Conservation (phyloP, 2,888 invertebrate species). For the Taenaris catops region DNA sequence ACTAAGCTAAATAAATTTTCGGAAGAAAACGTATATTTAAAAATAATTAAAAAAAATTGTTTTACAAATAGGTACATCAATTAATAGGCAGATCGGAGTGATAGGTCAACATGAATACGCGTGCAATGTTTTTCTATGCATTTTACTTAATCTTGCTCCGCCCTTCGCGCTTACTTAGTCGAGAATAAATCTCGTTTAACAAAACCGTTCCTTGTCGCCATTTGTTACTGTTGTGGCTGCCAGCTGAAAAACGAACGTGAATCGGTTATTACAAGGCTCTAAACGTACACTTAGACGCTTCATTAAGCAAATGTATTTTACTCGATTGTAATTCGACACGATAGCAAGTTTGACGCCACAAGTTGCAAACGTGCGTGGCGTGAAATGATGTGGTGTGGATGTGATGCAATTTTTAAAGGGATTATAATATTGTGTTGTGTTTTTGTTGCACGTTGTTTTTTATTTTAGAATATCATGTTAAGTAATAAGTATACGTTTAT, state of each 20-base stretch:
- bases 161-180: slow-evolving; percentile 52
- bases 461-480: no score
- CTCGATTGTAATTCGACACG: slow-evolving; percentile 63
- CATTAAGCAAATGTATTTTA: slow-evolving; percentile 66
- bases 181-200: slow-evolving; percentile 44
- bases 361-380: slow-evolving; percentile 39
- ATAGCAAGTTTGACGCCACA: slow-evolving; percentile 42
- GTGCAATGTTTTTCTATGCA: slow-evolving; percentile 34
- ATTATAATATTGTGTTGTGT: no score
- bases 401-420: slow-evolving; percentile 11
- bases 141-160: slow-evolving; percentile 40
- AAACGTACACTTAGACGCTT: slow-evolving; percentile 58
- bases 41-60: no score
- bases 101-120: slow-evolving; percentile 48
- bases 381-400: slow-evolving; percentile 42
- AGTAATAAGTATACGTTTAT: no score
- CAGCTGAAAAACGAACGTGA: slow-evolving; percentile 65
- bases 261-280: slow-evolving; percentile 62
- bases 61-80: no score
- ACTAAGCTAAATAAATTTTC: no score
- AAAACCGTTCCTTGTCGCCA: slow-evolving; percentile 43
- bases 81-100: slow-evolving; percentile 43
- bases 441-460: no score
- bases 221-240: slow-evolving; percentile 50
- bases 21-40: no score